These are phyloP conservation scores for Acanthosoma haemorrhoidale DNA, from an alignment of 2,888 invertebrate genomes.

Conservation along the genomic window DNA sequence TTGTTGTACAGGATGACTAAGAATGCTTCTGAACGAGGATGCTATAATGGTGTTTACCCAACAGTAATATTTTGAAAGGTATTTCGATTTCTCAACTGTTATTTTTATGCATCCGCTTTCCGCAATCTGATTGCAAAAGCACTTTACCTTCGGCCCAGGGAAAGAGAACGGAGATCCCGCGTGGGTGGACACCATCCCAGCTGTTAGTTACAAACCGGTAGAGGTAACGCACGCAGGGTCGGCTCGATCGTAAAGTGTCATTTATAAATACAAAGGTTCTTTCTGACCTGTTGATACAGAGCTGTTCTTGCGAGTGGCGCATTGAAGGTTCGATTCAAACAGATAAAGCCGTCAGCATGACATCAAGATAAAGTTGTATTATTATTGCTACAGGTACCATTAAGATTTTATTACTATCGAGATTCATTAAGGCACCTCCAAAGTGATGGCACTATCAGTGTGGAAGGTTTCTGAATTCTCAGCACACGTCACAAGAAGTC, in stretches of 20 bases:
- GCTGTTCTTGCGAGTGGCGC: too few relatives aligned
- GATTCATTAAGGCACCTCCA: too few relatives aligned
- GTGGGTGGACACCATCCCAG: neutral
- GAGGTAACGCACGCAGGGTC: neutral
- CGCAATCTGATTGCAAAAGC: neutral
- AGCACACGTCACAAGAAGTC: too few relatives aligned
- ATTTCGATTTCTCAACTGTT: neutral
- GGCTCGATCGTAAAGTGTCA: neutral
- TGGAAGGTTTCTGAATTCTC: too few relatives aligned
- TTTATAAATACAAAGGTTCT: neutral
- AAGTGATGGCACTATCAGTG: too few relatives aligned
- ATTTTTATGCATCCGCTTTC: slow-evolving; percentile 1
- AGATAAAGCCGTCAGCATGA: too few relatives aligned
- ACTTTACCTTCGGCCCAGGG: neutral
- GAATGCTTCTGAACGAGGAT: too few relatives aligned
- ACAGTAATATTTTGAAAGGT: slow-evolving; percentile 5
- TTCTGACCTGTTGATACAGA: neutral
- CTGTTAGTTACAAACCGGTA: neutral
- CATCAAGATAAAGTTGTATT: too few relatives aligned
- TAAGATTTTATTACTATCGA: too few relatives aligned
- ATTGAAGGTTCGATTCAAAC: too few relatives aligned
- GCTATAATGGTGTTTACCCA: neutral
- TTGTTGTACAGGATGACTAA: too few relatives aligned
- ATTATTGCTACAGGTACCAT: too few relatives aligned
- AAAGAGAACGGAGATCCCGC: neutral